Evolutionary conservation across 1,140 invertebrate genomes (phyloP), one percentile per base, ranked within the genome.

Genomic region (Ceratina japonica): DNA sequence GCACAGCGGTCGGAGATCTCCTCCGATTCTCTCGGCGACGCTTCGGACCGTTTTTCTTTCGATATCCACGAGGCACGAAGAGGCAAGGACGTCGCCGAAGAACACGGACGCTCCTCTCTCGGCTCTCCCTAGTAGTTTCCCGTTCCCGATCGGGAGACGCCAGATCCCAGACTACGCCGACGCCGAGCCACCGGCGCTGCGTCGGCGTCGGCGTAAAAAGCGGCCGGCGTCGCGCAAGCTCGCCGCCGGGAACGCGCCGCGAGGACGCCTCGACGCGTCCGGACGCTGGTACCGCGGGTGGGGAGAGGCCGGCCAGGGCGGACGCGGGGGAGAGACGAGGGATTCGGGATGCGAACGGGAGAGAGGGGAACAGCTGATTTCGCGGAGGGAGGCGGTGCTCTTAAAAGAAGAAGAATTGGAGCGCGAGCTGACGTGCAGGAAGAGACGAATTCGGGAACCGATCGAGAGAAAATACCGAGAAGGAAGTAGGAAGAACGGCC

Each of bases 91-190:
- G 8, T 24, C 20, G 65, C 12, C 22, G 49, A 58, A 16, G 22
- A 5, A 22, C 52, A 13, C 51, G 56, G 52, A n/a, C 44, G 68
- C 44, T 81, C 49, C 44, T 44, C 27, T 79, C 62, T 68, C 72
- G 37, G 31, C 54, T 85, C 70, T 75, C 69, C 71, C 37, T 44
- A 44, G 72, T 77, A 75, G 74, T 63, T 85, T 84, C 74, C 83
- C 85, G 86, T 86, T 88, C 88, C 87, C 87, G 83, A 77, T 85
- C 85, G 85, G 83, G 85, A 88, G 85, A 88, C 87, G 78, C 75
- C 84, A 84, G 83, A 76, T 75, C 79, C 84, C 88, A 86, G 87
- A 90, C 88, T 91, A 90, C 89, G 86, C 90, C 90, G 90, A 91
- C 87, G 86, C 91, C 79, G 82, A 86, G 78, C 52, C 72, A 64